Evolutionary conservation across 2,113 vertebrate genomes (phyloP).

Genomic region (Phyllopteryx taeniolatus): DNA sequence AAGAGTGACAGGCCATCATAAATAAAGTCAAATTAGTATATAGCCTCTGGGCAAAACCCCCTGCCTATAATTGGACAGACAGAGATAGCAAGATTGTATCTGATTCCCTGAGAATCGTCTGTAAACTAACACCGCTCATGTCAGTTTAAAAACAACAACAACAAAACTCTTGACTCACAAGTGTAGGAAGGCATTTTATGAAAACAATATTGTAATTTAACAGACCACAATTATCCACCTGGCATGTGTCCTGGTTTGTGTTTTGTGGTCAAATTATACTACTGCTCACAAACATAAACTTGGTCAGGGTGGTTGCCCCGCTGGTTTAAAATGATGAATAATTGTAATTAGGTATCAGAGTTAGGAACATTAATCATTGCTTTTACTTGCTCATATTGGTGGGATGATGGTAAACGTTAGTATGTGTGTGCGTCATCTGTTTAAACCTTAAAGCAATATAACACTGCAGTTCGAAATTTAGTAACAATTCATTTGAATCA

Average conservation of each 20-base stretch:
- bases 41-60: constrained; percentile 30
- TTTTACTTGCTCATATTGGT: not conserved
- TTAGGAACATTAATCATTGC: not conserved
- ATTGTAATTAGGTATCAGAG: not conserved
- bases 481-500: not conserved
- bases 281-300: not conserved
- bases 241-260: not conserved
- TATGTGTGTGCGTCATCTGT: not conserved
- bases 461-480: not conserved
- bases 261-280: not conserved
- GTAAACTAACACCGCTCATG: constrained; percentile 5
- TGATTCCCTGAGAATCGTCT: constrained; percentile 18
- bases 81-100: constrained; percentile 46
- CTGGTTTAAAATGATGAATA: not conserved
- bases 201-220: not conserved
- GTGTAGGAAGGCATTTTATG: not conserved
- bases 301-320: too few relatives aligned
- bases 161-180: not conserved
- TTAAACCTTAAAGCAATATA: not conserved
- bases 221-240: too few relatives aligned
- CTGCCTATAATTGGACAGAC: constrained; percentile 17
- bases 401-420: not conserved
- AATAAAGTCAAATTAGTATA: constrained; percentile 10
- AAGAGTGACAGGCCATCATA: constrained; percentile 23
- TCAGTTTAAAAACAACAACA: not conserved